Evolutionary conservation across 2,113 vertebrate species (phyloP).

Genomic region (Otolemur garnettii): DNA sequence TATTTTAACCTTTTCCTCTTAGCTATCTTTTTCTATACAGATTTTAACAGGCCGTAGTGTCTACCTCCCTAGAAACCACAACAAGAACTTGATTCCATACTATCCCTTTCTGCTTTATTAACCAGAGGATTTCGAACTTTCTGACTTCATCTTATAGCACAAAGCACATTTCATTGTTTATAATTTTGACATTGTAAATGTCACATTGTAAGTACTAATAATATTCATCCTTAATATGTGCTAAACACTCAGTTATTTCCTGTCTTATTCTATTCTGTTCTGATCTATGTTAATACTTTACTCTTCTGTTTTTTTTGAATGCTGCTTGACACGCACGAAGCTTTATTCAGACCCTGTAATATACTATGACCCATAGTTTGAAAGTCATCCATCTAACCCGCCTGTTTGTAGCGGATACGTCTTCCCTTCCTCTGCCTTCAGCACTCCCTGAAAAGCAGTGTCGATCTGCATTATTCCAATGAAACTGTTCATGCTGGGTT

Average conservation of each 20-base stretch:
- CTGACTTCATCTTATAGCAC: neutral
- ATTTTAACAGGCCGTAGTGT: neutral
- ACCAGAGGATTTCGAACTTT: neutral
- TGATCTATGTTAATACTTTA: neutral
- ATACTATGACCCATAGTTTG: neutral
- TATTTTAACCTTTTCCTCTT: neutral
- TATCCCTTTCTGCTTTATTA: conserved; percentile 10
- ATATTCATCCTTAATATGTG: neutral
- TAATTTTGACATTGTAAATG: neutral
- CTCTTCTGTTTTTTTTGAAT: neutral
- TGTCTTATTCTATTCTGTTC: conserved; percentile 6
- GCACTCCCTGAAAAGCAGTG: neutral
- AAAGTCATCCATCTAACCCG: neutral
- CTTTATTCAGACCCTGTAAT: neutral
- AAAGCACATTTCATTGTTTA: conserved; percentile 10
- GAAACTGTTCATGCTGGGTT: neutral
- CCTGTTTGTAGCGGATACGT: neutral
- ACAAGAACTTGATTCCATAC: neutral
- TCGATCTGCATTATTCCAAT: neutral
- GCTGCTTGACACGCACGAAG: neutral
- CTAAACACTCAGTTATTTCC: neutral
- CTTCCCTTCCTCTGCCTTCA: neutral
- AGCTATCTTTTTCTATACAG: neutral
- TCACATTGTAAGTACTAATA: neutral
- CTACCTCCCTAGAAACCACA: neutral